Evolutionary conservation across 1,140 invertebrate genomes (phyloP).

Genomic region (Aradophagus sp.): DNA sequence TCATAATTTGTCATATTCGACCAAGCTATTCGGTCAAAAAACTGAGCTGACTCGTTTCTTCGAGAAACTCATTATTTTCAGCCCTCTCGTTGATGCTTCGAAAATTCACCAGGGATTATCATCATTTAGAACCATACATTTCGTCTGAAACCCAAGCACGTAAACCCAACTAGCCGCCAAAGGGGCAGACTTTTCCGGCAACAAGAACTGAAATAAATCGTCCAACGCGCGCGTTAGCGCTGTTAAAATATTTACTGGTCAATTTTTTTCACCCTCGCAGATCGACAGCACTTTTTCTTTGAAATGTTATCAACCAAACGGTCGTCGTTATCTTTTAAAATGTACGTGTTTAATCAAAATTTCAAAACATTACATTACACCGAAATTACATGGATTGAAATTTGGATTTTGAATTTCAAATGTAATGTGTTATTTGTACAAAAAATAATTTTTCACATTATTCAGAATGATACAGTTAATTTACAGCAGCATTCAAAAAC

Average conservation of each 20-base stretch:
- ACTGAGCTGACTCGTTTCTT: conserved; percentile 30
- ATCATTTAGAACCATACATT: conserved; percentile 42
- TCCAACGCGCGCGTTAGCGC: conserved; percentile 26
- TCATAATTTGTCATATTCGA: conserved; percentile 46
- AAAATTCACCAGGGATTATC: conserved; percentile 55
- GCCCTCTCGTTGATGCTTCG: conserved; percentile 20
- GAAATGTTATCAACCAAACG: too few relatives aligned
- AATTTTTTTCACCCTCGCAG: too few relatives aligned
- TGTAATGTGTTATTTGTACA: too few relatives aligned
- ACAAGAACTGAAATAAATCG: conserved; percentile 44
- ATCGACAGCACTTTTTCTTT: too few relatives aligned
- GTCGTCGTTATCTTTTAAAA: too few relatives aligned
- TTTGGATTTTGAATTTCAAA: too few relatives aligned
- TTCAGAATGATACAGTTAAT: too few relatives aligned
- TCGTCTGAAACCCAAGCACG: conserved; percentile 47
- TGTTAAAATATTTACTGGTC: conserved; percentile 15
- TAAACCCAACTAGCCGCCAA: conserved; percentile 37
- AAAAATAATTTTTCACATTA: too few relatives aligned
- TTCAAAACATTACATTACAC: too few relatives aligned
- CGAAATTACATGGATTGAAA: too few relatives aligned
- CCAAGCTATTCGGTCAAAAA: conserved; percentile 37
- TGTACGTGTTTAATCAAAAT: too few relatives aligned
- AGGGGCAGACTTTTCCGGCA: conserved; percentile 35
- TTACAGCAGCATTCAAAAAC: too few relatives aligned
- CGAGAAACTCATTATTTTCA: conserved; percentile 45